These are phyloP conservation scores for Aphrocallistes beatrix DNA, from an alignment of 37 sponge, comb jelly and placozoan species.

Conservation along the genomic window DNA sequence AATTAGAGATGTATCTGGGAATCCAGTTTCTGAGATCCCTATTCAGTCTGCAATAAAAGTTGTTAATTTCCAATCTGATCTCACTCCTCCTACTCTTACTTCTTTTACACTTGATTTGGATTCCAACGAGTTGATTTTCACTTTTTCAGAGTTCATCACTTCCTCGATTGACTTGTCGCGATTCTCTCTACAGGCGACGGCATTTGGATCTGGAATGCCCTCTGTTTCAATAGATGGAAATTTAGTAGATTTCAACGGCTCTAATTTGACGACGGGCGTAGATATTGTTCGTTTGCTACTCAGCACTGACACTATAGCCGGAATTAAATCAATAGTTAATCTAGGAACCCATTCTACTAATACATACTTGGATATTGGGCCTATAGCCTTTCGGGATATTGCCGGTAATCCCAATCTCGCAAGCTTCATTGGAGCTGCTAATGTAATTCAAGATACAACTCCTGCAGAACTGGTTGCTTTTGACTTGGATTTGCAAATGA, in stretches of 20 bases:
- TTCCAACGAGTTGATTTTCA: constrained; percentile 20
- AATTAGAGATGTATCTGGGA: constrained; percentile 20
- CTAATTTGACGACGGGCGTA: background rate
- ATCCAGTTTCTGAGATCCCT: constrained; percentile 21
- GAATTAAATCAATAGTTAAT: background rate
- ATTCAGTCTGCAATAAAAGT: constrained; percentile 37
- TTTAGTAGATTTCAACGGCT: background rate
- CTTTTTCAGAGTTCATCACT: constrained; percentile 11
- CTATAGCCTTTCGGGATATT: constrained; percentile 38
- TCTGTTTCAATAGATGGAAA: background rate
- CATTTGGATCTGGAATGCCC: background rate
- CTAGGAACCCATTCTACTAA: constrained; percentile 24
- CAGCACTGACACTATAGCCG: background rate
- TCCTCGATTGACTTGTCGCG: background rate
- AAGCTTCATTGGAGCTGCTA: constrained; percentile 8
- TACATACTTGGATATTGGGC: constrained; percentile 40
- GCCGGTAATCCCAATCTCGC: constrained; percentile 26
- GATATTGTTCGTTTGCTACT: background rate
- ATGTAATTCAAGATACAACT: constrained; percentile 11
- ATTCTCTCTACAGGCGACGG: background rate
- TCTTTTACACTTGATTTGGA: constrained; percentile 13
- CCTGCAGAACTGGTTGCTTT: background rate
- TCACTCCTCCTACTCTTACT: constrained; percentile 1
- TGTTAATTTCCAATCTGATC: constrained; percentile 33
- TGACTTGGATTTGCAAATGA: background rate